Conservation (phyloP, 2,888 invertebrate genomes). For the Zaprionus bogoriensis region DNA sequence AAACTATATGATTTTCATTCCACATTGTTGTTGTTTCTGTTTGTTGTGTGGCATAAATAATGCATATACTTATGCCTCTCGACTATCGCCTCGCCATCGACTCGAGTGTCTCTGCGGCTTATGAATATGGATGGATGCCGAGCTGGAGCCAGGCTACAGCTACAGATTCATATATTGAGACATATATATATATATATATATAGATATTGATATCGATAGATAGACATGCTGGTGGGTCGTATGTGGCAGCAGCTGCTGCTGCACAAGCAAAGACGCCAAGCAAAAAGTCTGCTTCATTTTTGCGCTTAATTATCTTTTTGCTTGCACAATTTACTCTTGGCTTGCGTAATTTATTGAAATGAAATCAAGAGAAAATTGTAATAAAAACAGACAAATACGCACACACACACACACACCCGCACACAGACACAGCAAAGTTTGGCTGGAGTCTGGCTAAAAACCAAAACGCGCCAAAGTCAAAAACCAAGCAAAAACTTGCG, state of each 20-base stretch:
- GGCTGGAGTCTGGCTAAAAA: background rate
- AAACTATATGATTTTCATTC: conserved; percentile 5
- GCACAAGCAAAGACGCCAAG: conserved; percentile 31
- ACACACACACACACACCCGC: background rate
- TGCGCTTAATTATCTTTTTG: conserved; percentile 58
- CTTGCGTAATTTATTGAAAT: conserved; percentile 77
- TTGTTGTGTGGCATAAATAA: conserved; percentile 52
- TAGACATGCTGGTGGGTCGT: conserved; percentile 24
- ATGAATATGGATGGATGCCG: conserved; percentile 53
- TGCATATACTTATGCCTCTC: conserved; percentile 51
- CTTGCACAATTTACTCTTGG: conserved; percentile 61
- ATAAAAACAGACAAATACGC: conserved; percentile 21
- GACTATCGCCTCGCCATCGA: too few species aligned
- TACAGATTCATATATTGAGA: background rate
- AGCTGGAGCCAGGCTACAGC: too few species aligned
- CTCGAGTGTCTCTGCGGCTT: conserved; percentile 29
- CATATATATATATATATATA: background rate
- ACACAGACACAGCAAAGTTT: conserved; percentile 4
- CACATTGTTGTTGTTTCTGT: conserved; percentile 19
- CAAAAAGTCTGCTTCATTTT: conserved; percentile 26
- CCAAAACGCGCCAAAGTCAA: conserved; percentile 1
- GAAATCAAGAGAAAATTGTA: conserved; percentile 67
- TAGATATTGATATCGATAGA: conserved; percentile 18
- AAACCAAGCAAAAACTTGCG: conserved; percentile 17
- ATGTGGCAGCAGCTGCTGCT: conserved; percentile 15